A percentile compares a stretch with the other conserved stretches of the same genome.
phyloP scores from a whole-genome alignment of 2,797 vertebrate genomes.

The Clamator glandarius region DNA sequence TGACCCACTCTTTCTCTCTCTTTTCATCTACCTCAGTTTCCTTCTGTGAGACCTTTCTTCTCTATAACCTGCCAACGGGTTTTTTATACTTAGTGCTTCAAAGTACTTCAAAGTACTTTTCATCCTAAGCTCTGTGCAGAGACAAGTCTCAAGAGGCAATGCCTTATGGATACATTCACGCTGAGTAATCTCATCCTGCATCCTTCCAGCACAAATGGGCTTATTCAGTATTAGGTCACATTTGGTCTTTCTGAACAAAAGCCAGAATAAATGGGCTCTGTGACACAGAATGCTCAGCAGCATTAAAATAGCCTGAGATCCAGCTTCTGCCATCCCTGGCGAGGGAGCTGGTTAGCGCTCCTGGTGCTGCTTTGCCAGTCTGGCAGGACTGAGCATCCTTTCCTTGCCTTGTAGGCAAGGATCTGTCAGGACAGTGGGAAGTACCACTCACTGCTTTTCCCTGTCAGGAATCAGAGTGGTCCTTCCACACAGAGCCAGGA shows the following conservation, averaged over 20 bases:
- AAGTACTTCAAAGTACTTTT: slow-evolving; percentile 7
- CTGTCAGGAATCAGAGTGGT: not conserved
- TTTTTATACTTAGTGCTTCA: not conserved
- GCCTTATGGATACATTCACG: not conserved
- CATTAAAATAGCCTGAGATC: not conserved
- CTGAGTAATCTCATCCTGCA: slow-evolving; percentile 22
- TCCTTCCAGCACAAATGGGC: slow-evolving; percentile 1
- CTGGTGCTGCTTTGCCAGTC: not conserved
- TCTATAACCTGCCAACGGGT: not conserved
- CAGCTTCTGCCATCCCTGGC: not conserved
- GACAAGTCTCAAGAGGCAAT: not conserved
- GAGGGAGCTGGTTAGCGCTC: not conserved
- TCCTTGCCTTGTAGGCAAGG: not conserved
- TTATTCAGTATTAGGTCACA: slow-evolving; percentile 15
- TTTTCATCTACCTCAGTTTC: not conserved
- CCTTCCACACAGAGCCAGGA: not conserved
- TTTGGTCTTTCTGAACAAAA: slow-evolving; percentile 29
- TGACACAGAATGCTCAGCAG: not conserved
- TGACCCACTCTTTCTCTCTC: not conserved
- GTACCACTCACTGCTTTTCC: not conserved
- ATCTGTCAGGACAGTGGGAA: not conserved
- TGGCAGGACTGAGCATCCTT: not conserved
- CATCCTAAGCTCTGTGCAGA: not conserved
- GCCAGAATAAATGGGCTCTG: not conserved
- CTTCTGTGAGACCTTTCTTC: not conserved